Conservation (phyloP, 2,797 vertebrate genomes). For the Clamator glandarius region DNA sequence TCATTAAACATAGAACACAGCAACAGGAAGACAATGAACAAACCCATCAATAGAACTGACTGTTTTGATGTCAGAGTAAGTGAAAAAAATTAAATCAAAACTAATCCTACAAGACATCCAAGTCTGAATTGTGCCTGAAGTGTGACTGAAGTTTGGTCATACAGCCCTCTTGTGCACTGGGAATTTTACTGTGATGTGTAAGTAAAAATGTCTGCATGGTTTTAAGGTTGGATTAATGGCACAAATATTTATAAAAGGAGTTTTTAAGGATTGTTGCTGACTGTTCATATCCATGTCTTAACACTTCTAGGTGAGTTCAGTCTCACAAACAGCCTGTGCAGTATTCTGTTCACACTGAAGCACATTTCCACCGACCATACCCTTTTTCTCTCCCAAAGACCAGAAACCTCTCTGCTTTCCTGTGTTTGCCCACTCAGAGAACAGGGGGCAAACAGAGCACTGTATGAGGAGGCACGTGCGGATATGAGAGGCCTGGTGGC, state of each 20-base stretch:
- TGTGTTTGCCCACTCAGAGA: neutral
- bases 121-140: neutral
- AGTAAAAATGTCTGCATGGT: neutral
- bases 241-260: slow-evolving; percentile 36
- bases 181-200: neutral
- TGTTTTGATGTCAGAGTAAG: neutral
- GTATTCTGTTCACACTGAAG: neutral
- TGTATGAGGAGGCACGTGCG: neutral
- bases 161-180: neutral
- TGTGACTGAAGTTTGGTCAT: neutral
- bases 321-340: neutral
- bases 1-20: neutral
- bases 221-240: slow-evolving; percentile 34
- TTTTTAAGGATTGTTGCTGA: slow-evolving; percentile 9
- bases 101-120: neutral
- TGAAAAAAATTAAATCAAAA: neutral
- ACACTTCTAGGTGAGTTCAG: neutral
- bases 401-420: neutral
- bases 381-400: neutral
- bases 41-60: neutral
- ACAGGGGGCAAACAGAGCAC: neutral
- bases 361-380: neutral
- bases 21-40: neutral
- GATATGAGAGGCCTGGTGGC: neutral
- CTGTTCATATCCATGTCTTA: neutral